phyloP scores from a whole-genome alignment of 2,113 vertebrate species.

The Scatophagus argus region DNA sequence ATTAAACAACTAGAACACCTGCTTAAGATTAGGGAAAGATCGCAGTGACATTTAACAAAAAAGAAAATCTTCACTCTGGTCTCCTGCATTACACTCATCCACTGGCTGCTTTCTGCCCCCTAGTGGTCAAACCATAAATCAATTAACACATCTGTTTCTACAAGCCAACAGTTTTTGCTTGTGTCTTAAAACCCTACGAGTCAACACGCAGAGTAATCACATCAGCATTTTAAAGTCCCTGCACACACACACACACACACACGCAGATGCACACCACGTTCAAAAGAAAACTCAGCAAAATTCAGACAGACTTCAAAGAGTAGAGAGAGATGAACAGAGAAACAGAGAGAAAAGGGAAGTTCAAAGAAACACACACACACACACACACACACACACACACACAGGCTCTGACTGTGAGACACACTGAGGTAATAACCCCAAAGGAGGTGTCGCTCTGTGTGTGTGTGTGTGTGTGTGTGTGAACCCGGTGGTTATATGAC shows the following conservation, averaged over 20 bases:
- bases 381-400: slow-evolving; percentile 3
- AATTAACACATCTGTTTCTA: neutral
- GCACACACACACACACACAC: slow-evolving; percentile 20
- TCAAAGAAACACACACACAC: slow-evolving; percentile 43
- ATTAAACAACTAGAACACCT: too few relatives aligned
- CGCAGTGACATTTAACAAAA: too few relatives aligned
- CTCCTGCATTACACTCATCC: too few relatives aligned
- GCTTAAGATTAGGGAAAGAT: too few relatives aligned
- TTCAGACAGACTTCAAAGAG: slow-evolving; percentile 60
- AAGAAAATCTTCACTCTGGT: too few relatives aligned
- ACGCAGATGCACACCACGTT: slow-evolving; percentile 15
- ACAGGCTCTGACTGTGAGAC: slow-evolving; percentile 8
- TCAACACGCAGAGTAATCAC: slow-evolving; percentile 26
- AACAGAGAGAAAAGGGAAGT: slow-evolving; percentile 24
- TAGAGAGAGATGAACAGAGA: slow-evolving; percentile 27
- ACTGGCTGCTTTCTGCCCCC: neutral
- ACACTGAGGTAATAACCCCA: slow-evolving; percentile 11
- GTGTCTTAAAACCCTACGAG: neutral
- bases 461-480: neutral
- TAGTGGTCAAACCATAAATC: neutral
- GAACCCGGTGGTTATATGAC: neutral
- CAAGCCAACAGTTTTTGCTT: neutral
- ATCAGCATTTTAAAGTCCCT: slow-evolving; percentile 29
- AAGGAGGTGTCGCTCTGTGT: slow-evolving; percentile 3
- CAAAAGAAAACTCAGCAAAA: slow-evolving; percentile 58